phyloP scores from a whole-genome alignment of 1,140 invertebrate species.

The Telenomus remus region DNA sequence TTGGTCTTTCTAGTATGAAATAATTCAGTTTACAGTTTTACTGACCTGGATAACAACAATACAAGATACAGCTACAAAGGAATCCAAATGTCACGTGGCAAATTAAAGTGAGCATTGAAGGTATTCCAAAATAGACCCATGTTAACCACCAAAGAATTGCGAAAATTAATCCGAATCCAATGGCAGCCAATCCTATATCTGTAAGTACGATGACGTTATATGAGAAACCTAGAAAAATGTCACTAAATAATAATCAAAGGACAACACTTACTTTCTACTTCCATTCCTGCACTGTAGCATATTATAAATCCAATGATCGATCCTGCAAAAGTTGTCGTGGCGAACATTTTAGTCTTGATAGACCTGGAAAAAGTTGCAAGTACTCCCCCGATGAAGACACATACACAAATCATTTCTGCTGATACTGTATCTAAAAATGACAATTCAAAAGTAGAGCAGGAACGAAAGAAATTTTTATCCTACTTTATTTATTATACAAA shows the following conservation, averaged over 20 bases:
- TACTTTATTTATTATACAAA: background rate
- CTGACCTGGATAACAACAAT: constrained; percentile 27
- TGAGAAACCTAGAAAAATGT: too few species aligned
- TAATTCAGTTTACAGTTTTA: background rate
- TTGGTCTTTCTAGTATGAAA: too few species aligned
- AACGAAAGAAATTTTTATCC: too few species aligned
- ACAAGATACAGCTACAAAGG: constrained; percentile 59
- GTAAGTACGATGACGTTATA: too few species aligned
- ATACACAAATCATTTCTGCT: background rate
- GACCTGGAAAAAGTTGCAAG: background rate
- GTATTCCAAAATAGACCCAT: constrained; percentile 75
- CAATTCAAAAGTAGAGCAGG: background rate
- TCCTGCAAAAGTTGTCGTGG: background rate
- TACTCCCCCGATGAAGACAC: background rate
- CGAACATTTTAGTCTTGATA: background rate
- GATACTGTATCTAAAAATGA: background rate
- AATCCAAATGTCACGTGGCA: constrained; percentile 77
- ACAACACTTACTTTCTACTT: background rate
- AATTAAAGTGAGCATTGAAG: constrained; percentile 75
- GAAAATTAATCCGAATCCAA: constrained; percentile 1
- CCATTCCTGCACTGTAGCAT: background rate
- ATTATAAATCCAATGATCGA: background rate
- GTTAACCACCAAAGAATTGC: constrained; percentile 61
- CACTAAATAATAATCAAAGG: too few species aligned
- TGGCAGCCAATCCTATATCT: constrained; percentile 2